A percentile compares a stretch with the other conserved stretches of the same genome.
Conservation (phyloP, 2,797 vertebrate species). For the Leuciscus waleckii region DNA sequence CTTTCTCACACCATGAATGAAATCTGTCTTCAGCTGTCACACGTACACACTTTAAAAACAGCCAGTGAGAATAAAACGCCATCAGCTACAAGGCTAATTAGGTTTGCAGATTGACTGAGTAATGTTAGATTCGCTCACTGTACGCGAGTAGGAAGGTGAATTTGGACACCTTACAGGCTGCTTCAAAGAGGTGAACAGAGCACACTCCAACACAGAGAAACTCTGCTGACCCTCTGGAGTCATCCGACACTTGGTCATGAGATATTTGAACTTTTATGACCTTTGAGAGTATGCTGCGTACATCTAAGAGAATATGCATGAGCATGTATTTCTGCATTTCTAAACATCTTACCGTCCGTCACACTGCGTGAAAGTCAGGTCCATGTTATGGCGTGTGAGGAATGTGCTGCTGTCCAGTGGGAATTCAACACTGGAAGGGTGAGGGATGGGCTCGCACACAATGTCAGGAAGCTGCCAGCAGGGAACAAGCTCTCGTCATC, state of each 20-base stretch:
- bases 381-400: conserved; percentile 89
- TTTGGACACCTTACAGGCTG: neutral
- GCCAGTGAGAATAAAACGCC: neutral
- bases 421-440: conserved; percentile 87
- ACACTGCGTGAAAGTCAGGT: conserved; percentile 89
- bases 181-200: conserved; percentile 27
- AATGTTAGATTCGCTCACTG: neutral
- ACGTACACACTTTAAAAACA: conserved; percentile 4
- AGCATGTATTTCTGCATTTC: neutral
- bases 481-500: conserved; percentile 60
- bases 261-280: neutral
- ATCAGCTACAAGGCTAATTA: neutral
- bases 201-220: conserved; percentile 18
- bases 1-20: conserved; percentile 17
- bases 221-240: conserved; percentile 19
- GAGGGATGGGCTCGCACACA: conserved; percentile 90
- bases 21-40: neutral
- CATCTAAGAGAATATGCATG: neutral
- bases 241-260: neutral
- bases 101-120: neutral
- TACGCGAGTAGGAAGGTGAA: neutral
- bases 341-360: conserved; percentile 82
- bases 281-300: neutral
- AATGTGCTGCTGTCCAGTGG: conserved; percentile 85
- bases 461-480: conserved; percentile 77